Percentiles rank a stretch among this genome's conserved stretches.
Conservation (phyloP, 2,797 vertebrate species). For the Liparis tanakae region DNA sequence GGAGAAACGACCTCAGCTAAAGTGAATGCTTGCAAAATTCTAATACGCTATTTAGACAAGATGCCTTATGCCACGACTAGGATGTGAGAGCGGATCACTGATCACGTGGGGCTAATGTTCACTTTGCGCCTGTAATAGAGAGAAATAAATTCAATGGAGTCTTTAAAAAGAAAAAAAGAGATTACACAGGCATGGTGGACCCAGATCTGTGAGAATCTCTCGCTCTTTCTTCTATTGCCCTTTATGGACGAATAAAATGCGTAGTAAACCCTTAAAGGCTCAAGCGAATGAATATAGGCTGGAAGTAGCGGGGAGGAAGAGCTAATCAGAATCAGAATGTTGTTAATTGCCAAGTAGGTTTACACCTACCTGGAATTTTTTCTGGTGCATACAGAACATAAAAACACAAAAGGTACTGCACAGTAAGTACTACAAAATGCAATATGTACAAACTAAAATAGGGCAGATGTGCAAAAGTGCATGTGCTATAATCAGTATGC, state of each 20-base stretch:
- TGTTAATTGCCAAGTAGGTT: too few species aligned
- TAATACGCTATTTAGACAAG: slow-evolving; percentile 37
- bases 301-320: slow-evolving; percentile 31
- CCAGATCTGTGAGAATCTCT: slow-evolving; percentile 54
- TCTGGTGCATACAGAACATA: too few species aligned
- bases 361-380: too few species aligned
- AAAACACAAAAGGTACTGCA: too few species aligned
- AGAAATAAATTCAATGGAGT: slow-evolving; percentile 24
- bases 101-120: slow-evolving; percentile 46
- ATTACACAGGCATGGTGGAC: slow-evolving; percentile 57
- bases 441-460: too few species aligned
- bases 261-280: slow-evolving; percentile 66
- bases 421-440: too few species aligned
- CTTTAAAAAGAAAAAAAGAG: slow-evolving; percentile 46
- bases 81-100: slow-evolving; percentile 25
- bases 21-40: slow-evolving; percentile 29
- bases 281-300: slow-evolving; percentile 54
- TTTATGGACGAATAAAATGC: slow-evolving; percentile 71
- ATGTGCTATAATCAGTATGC: too few species aligned
- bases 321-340: too few species aligned
- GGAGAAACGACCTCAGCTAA: slow-evolving; percentile 25
- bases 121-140: slow-evolving; percentile 49
- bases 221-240: slow-evolving; percentile 53
- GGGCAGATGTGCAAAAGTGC: too few species aligned
- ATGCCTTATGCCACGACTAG: slow-evolving; percentile 41